These are phyloP conservation scores for Actinemys pallida DNA, from an alignment of 2,113 vertebrate genomes.

Conservation along the genomic window DNA sequence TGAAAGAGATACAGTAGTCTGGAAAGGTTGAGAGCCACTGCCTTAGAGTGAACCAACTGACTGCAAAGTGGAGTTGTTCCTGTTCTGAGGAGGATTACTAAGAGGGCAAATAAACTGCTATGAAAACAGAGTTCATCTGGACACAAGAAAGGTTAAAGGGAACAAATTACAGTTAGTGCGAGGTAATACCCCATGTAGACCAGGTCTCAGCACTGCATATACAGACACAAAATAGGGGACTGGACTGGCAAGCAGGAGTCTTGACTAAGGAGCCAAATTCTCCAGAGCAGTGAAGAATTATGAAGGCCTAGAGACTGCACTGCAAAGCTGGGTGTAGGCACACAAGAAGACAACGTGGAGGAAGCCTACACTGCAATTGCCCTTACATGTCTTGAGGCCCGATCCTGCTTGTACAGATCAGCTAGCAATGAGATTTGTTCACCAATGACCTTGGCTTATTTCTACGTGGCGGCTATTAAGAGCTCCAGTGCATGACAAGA, in stretches of 20 bases:
- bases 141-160: no score
- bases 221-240: neutral
- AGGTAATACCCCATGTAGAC: no score
- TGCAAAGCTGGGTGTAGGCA: neutral
- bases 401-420: neutral
- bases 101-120: no score
- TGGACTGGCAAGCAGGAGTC: neutral
- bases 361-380: neutral
- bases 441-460: neutral
- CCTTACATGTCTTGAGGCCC: neutral
- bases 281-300: neutral
- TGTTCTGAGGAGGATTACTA: no score
- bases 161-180: no score
- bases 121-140: no score
- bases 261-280: neutral
- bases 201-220: neutral
- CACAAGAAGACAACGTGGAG: neutral
- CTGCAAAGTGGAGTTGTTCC: no score
- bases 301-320: accelerated
- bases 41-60: no score
- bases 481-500: neutral
- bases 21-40: no score
- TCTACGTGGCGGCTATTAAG: neutral
- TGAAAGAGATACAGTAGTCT: no score
- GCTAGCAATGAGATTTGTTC: neutral